Base-by-base conservation (phyloP, 1,140 invertebrate genomes). In the Cataglyphis hispanica region DNA sequence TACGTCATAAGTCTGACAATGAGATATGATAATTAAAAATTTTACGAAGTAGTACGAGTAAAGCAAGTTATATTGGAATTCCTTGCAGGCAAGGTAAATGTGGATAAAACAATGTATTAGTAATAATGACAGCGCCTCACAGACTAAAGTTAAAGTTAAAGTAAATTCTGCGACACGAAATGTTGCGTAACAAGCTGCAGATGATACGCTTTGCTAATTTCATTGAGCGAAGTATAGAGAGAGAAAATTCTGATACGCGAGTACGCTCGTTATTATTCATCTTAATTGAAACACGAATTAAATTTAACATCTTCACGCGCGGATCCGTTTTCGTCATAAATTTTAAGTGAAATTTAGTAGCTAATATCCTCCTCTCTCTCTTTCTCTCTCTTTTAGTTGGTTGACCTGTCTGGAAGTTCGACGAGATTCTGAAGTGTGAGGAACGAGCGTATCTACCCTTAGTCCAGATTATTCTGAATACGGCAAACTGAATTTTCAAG, bases 401-500 rank as follows among this genome's bases (percentile, higher is more conserved):
- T 63, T 53, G 58, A 31, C 69, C 27, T 46, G 86, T 53, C 19
- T 22, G 58, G 66, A 88, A 88, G 86, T 88, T 88, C 87, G 87
- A 85, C 66, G 86, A 88, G 86, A 88, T 70, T 87, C 60, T 67
- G 46, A 74, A 53, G 50, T 84, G 67, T 66, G 75, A 67, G n/a
- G 27, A 60, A 64, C 56, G 43, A 74, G 83, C 58, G 56, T 66
- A 64, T 66, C 34, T 46, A n/a, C 22, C 34, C 46, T 69, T 46
- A 40, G 78, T 72, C 53, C 69, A 63, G 53, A 81, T 87, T 85
- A 85, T 67, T 77, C 86, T 72, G 43, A 43, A 87, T 81, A 74
- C 56, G 69, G 81, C 25, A 66, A 64, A 85, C 74, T 75, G 69
- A 66, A 78, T 89, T 87, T 88, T 75, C 81, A 75, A 87, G 67